Conservation (phyloP, 2,888 invertebrate genomes). For the Callosobruchus maculatus region DNA sequence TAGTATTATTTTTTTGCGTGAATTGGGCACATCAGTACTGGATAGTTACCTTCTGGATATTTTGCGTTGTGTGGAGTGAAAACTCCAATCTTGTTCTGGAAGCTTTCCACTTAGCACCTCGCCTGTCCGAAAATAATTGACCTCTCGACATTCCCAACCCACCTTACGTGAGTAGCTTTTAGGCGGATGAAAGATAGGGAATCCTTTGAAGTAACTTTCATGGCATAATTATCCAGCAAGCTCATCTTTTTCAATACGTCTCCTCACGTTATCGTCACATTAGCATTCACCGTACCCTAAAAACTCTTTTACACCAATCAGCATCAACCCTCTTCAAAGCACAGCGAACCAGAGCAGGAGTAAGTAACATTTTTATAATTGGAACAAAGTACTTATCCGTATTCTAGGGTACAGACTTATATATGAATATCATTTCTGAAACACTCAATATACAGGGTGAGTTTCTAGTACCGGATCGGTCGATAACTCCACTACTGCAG, state of each 20-base stretch:
- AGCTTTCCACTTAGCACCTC: not conserved
- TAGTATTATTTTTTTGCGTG: too few relatives aligned
- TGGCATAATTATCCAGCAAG: not conserved
- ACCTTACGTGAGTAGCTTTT: not conserved
- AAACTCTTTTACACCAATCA: not conserved
- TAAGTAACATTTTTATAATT: too few relatives aligned
- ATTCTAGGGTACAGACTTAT: too few relatives aligned
- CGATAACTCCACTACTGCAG: too few relatives aligned
- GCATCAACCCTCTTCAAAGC: not conserved
- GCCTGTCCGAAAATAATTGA: not conserved
- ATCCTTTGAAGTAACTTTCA: not conserved
- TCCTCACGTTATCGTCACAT: not conserved
- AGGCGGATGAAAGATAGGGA: not conserved
- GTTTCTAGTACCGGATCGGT: too few relatives aligned
- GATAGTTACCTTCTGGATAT: too few relatives aligned
- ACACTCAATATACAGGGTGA: too few relatives aligned
- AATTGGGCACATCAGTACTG: too few relatives aligned
- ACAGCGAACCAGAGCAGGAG: not conserved
- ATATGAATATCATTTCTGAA: too few relatives aligned
- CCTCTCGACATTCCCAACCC: not conserved
- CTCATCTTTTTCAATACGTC: not conserved
- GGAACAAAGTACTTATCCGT: too few relatives aligned
- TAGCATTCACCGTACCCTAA: not conserved
- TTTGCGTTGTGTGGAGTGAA: too few relatives aligned
- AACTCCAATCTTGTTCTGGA: not conserved